phyloP scores from a whole-genome alignment of 2,888 invertebrate genomes.

The Augochlorella aurata region DNA sequence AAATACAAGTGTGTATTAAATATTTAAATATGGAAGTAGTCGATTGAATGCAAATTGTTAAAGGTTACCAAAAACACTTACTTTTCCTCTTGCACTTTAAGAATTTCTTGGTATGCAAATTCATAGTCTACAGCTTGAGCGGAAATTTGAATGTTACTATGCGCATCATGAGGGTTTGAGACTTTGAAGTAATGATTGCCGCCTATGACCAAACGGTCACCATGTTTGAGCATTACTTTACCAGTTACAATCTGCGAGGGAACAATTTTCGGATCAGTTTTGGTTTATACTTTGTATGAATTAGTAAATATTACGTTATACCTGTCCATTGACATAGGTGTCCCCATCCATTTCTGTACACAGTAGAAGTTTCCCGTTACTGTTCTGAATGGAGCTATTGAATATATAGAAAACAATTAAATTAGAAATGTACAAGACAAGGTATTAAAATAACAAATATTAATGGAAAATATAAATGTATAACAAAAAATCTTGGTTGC shows the following conservation, averaged over 20 bases:
- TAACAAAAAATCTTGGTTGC: neutral
- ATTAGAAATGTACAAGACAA: neutral
- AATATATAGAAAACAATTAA: conserved; percentile 45
- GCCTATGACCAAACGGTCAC: conserved; percentile 84
- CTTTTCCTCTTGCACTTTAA: conserved; percentile 83
- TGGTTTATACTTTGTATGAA: neutral
- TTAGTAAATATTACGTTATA: conserved; percentile 55
- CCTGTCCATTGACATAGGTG: conserved; percentile 84
- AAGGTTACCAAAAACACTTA: conserved; percentile 55
- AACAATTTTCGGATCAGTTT: neutral
- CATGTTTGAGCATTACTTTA: conserved; percentile 82
- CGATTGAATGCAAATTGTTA: neutral
- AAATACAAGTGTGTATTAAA: conserved; percentile 12
- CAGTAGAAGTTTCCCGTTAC: conserved; percentile 81
- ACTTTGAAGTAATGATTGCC: conserved; percentile 85
- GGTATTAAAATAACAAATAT: neutral
- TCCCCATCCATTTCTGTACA: conserved; percentile 82
- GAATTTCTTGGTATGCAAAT: conserved; percentile 83
- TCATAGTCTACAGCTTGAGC: conserved; percentile 82
- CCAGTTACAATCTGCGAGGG: conserved; percentile 78
- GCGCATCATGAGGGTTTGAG: conserved; percentile 81
- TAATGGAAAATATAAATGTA: neutral
- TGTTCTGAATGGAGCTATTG: conserved; percentile 83
- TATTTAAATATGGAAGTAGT: neutral
- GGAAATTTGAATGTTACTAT: conserved; percentile 66